Conservation (phyloP, 2,888 invertebrate species). For the Chymomyza caudatula region DNA sequence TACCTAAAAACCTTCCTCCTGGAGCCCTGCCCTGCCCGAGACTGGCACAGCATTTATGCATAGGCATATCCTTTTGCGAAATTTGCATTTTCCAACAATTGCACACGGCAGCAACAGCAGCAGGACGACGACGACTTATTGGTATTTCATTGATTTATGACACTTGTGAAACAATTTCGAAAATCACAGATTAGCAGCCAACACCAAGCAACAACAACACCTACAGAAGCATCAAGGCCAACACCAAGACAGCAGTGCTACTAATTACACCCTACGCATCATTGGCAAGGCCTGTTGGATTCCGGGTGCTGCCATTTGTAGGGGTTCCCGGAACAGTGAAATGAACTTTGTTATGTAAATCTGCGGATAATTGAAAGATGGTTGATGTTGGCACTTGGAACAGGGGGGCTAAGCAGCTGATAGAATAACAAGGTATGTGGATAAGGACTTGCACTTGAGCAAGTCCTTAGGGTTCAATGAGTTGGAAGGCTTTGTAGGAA, state of each 20-base stretch:
- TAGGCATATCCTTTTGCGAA: constrained; percentile 68
- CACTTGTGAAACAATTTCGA: constrained; percentile 76
- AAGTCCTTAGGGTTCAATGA: not conserved
- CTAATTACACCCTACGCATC: constrained; percentile 64
- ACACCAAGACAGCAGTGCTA: constrained; percentile 4
- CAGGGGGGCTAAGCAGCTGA: not conserved
- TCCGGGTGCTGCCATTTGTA: not conserved
- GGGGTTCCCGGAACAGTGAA: not conserved
- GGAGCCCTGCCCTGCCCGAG: constrained; percentile 14
- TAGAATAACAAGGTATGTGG: not conserved
- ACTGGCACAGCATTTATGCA: constrained; percentile 52
- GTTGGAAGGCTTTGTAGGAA: not conserved
- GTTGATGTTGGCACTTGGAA: not conserved
- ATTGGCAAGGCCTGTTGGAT: constrained; percentile 32
- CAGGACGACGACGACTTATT: constrained; percentile 70
- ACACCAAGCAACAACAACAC: not conserved
- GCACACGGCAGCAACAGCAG: constrained; percentile 43
- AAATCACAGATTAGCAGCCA: constrained; percentile 75
- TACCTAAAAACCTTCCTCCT: not conserved
- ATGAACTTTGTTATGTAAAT: constrained; percentile 58
- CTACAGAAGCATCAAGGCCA: not conserved
- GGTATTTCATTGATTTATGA: constrained; percentile 77
- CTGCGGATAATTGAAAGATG: not conserved
- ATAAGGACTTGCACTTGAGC: not conserved
- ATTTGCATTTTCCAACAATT: constrained; percentile 74